Conservation (phyloP, 1,140 invertebrate species). For the Frieseomelitta varia region DNA sequence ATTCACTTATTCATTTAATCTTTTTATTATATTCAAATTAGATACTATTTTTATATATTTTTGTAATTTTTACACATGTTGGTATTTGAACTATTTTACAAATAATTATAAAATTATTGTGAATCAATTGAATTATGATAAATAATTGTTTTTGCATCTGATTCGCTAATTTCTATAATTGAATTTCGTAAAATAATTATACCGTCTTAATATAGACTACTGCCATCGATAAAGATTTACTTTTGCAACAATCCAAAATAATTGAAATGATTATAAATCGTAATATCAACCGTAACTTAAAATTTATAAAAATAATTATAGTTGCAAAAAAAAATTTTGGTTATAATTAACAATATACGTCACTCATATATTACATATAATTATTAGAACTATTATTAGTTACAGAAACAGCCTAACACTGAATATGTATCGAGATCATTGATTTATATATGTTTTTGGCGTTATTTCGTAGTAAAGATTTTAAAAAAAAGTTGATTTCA, state of each 20-base stretch:
- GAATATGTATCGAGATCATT: conserved; percentile 7
- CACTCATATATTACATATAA: conserved; percentile 12
- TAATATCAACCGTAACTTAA: not conserved
- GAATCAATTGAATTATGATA: conserved; percentile 15
- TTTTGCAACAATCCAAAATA: not conserved
- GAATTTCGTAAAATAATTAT: conserved; percentile 5
- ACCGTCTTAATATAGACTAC: conserved; percentile 17
- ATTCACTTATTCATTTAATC: not conserved
- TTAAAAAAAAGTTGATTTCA: conserved; percentile 8
- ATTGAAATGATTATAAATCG: not conserved
- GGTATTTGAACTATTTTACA: not conserved
- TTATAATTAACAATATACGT: not conserved
- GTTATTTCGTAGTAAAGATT: conserved; percentile 48
- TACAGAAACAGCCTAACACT: conserved; percentile 20
- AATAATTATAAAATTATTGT: conserved; percentile 30
- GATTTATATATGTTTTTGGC: conserved; percentile 36
- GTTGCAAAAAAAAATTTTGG: conserved; percentile 22
- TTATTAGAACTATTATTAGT: conserved; percentile 20
- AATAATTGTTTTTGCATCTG: conserved; percentile 12
- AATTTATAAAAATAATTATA: conserved; percentile 15
- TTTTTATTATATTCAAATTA: conserved; percentile 21
- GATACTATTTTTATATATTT: conserved; percentile 12
- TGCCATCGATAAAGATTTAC: conserved; percentile 10
- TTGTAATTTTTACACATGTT: conserved; percentile 17
- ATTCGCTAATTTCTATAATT: not conserved